Percentiles rank a stretch among this genome's conserved stretches.
Evolutionary conservation across 2,797 vertebrate species (phyloP).

Genomic region (Malacoraja senta): DNA sequence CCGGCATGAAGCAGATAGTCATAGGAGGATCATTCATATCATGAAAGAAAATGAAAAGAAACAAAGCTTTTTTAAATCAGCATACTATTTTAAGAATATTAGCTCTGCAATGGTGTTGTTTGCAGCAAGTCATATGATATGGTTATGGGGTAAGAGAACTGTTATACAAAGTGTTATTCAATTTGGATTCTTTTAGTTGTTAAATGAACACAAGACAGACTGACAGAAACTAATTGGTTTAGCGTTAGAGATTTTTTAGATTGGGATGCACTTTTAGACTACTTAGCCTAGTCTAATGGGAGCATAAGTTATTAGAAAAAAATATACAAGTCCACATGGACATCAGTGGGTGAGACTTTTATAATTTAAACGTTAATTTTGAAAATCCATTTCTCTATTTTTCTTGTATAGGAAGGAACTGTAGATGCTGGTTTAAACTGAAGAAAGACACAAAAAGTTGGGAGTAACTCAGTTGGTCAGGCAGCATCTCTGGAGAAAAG

Average conservation of each 20-base stretch:
- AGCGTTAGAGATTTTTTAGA: neutral
- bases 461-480: no score
- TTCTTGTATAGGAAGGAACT: no score
- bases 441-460: no score
- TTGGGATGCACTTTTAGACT: neutral
- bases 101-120: neutral
- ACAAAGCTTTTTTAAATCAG: neutral
- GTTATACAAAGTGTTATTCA: neutral
- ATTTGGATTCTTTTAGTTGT: neutral
- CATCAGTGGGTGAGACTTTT: no score
- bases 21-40: neutral
- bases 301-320: no score
- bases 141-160: no score
- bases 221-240: neutral
- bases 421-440: no score
- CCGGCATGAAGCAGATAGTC: neutral
- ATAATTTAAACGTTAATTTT: no score
- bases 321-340: no score
- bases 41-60: neutral
- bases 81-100: constrained; percentile 10
- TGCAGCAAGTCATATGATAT: neutral
- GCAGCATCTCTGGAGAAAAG: no score
- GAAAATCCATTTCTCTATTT: no score
- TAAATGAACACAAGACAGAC: neutral
- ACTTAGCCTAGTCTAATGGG: no score